Evolutionary conservation across 2,888 invertebrate genomes (phyloP).

Genomic region (Diplazon laetatorius): DNA sequence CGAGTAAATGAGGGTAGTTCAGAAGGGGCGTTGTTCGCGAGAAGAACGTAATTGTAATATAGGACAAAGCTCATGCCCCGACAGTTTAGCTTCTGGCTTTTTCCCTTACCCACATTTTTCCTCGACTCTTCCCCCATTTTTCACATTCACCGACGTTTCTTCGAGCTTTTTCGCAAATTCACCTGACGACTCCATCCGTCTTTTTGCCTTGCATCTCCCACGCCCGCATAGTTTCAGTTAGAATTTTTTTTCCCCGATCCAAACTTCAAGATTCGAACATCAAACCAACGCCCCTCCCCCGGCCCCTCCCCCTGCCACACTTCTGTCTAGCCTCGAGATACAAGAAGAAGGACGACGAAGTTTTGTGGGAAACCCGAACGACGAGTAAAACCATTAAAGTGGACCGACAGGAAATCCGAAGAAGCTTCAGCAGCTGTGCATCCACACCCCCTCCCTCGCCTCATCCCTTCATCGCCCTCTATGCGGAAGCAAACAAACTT

Average conservation of each 20-base stretch:
- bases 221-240: constrained; percentile 12
- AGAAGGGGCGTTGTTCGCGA: constrained; percentile 13
- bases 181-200: not conserved
- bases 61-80: constrained; percentile 20
- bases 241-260: not conserved
- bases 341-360: constrained; percentile 13
- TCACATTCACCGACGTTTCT: not conserved
- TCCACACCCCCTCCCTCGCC: not conserved
- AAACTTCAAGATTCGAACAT: constrained; percentile 15
- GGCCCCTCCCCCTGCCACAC: too few relatives aligned
- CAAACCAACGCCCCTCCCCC: not conserved
- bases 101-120: not conserved
- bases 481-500: constrained; percentile 49
- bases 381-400: not conserved
- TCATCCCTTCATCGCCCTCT: too few relatives aligned
- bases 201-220: not conserved
- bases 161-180: not conserved
- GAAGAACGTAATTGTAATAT: constrained; percentile 54
- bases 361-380: constrained; percentile 15
- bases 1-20: constrained; percentile 27
- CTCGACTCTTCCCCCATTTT: not conserved
- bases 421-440: not conserved
- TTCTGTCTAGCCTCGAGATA: not conserved
- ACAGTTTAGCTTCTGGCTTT: constrained; percentile 21
- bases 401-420: not conserved